Evolutionary conservation across 2,113 vertebrate genomes (phyloP).

Genomic region (Daboia siamensis): DNA sequence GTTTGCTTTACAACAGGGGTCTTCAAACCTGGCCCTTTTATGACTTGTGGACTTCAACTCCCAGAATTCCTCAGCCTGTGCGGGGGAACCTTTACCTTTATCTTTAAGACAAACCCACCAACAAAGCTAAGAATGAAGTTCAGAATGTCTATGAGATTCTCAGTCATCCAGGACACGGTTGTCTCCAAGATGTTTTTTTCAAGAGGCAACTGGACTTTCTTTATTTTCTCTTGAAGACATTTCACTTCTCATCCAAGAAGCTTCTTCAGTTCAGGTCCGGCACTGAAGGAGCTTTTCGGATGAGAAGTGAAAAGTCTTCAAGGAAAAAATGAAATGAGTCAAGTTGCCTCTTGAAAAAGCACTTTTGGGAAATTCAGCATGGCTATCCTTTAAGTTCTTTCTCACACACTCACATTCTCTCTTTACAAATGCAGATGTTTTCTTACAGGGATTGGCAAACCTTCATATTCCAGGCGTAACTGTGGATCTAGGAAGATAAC

Average conservation of each 20-base stretch:
- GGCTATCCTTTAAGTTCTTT: background rate
- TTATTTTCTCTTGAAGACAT: too few species aligned
- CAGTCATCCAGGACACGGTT: too few species aligned
- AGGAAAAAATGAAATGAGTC: background rate
- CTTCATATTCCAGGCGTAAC: constrained; percentile 84
- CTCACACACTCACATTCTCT: background rate
- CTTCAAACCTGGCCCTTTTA: too few species aligned
- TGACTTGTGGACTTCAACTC: too few species aligned
- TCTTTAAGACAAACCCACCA: background rate
- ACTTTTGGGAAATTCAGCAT: background rate
- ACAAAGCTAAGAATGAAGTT: background rate
- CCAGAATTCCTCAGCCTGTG: too few species aligned
- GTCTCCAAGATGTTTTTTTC: too few species aligned
- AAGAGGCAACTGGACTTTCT: too few species aligned
- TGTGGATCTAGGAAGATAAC: constrained; percentile 78
- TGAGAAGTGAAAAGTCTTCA: background rate
- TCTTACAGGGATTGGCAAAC: constrained; percentile 81
- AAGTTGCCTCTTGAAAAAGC: background rate
- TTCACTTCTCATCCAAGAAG: too few species aligned
- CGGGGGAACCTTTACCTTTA: too few species aligned
- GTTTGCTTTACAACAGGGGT: background rate
- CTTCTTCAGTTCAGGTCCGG: background rate
- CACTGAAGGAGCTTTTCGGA: background rate
- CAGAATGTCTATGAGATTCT: background rate
- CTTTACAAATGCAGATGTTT: background rate